These are phyloP conservation scores for Dryobotodes eremita DNA, from an alignment of 2,888 invertebrate species.

Conservation along the genomic window DNA sequence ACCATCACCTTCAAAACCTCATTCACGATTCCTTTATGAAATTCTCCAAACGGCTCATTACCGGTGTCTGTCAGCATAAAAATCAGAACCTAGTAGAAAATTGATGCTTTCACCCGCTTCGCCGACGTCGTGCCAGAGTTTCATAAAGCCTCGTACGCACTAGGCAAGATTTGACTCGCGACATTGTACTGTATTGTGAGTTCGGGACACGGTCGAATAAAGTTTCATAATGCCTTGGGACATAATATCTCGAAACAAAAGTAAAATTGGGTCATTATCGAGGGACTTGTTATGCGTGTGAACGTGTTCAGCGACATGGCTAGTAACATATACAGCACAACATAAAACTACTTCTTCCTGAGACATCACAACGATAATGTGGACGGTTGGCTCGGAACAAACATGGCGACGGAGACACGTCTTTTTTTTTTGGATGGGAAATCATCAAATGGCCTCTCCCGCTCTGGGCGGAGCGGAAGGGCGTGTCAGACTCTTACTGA, in stretches of 20 bases:
- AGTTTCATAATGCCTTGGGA: not conserved
- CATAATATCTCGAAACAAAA: not conserved
- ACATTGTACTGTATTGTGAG: not conserved
- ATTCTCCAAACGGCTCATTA: constrained; percentile 47
- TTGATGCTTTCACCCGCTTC: constrained; percentile 52
- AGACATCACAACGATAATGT: not conserved
- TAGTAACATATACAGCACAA: not conserved
- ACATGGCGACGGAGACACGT: not conserved
- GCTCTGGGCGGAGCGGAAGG: too few relatives aligned
- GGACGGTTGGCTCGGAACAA: not conserved
- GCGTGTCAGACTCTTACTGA: too few relatives aligned
- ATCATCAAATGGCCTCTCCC: too few relatives aligned
- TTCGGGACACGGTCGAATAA: not conserved
- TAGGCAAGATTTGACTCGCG: not conserved
- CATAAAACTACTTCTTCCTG: not conserved
- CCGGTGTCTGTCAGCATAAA: constrained; percentile 40
- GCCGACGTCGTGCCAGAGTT: constrained; percentile 15
- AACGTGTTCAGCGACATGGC: not conserved
- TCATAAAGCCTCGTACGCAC: constrained; percentile 15
- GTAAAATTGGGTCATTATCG: not conserved
- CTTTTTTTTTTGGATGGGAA: too few relatives aligned
- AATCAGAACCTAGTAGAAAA: constrained; percentile 53
- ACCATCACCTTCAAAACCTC: constrained; percentile 22
- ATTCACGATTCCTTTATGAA: constrained; percentile 37
- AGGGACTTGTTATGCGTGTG: too few relatives aligned